A percentile compares a stretch with the other conserved stretches of the same genome.
These are phyloP conservation scores for Scaptomyza polygonia DNA, from an alignment of 2,888 invertebrate species.

Conservation along the genomic window DNA sequence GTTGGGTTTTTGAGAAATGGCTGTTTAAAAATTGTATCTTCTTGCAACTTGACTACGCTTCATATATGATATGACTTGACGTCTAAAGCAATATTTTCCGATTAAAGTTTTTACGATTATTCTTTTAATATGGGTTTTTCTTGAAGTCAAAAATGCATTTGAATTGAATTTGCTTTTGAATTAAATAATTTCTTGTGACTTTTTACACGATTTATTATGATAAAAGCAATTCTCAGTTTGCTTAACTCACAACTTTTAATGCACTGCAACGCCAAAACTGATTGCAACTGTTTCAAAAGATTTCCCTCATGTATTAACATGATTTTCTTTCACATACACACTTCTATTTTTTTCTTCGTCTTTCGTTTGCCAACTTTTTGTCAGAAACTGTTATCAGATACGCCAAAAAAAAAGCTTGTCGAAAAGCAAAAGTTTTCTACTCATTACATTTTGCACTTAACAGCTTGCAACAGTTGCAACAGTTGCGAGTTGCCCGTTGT, in stretches of 20 bases:
- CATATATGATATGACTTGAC: too few relatives aligned
- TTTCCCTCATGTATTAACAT: slow-evolving; percentile 30
- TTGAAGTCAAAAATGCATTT: background rate
- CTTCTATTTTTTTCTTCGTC: slow-evolving; percentile 1
- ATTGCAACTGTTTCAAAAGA: slow-evolving; percentile 26
- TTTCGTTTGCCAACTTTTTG: slow-evolving; percentile 17
- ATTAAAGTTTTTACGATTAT: background rate
- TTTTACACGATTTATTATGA: background rate
- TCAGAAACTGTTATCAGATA: slow-evolving; percentile 29
- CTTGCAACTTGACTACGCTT: slow-evolving; percentile 11
- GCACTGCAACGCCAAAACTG: background rate
- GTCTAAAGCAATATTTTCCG: slow-evolving; percentile 3
- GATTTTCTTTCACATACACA: slow-evolving; percentile 11
- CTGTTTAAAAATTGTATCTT: background rate
- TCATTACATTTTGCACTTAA: slow-evolving; percentile 64
- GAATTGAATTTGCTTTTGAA: background rate
- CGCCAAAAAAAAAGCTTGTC: background rate
- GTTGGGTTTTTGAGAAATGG: background rate
- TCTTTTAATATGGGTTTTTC: background rate
- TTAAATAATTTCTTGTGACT: too few relatives aligned
- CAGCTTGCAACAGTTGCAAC: slow-evolving; percentile 28
- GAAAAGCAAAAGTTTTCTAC: slow-evolving; percentile 50
- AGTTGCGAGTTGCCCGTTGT: slow-evolving; percentile 22
- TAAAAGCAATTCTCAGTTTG: slow-evolving; percentile 1
- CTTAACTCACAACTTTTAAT: background rate